Conservation (phyloP, 2,797 vertebrate species). For the Gymnoscopelus microlampas region DNA sequence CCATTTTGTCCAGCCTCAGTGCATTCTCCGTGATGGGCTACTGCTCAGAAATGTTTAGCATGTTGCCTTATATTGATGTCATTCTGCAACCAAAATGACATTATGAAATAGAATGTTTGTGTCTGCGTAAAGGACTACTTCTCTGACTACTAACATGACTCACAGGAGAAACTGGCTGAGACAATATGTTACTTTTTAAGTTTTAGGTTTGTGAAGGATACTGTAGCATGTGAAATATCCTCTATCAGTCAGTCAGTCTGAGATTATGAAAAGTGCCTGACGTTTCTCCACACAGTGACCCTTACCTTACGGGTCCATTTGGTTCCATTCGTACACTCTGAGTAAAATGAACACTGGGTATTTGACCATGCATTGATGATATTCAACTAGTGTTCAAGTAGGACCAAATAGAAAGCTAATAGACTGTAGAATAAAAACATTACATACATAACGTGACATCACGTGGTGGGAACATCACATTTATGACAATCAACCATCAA, state of each 20-base stretch:
- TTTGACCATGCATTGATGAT: background rate
- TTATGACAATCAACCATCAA: constrained; percentile 44
- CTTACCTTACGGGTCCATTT: no score
- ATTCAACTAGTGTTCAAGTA: background rate
- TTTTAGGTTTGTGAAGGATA: background rate
- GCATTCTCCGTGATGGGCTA: no score
- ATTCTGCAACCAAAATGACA: no score
- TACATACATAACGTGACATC: constrained; percentile 13
- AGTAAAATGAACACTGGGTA: no score
- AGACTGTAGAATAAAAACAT: background rate
- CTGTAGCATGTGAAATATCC: background rate
- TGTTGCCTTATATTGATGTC: no score
- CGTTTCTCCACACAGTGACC: background rate
- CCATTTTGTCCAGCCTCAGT: no score
- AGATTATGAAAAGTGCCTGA: constrained; percentile 3
- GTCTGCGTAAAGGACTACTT: no score
- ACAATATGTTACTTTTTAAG: background rate
- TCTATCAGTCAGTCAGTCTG: background rate
- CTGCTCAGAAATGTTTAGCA: no score
- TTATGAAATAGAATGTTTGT: no score
- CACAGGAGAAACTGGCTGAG: background rate
- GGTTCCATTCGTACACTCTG: background rate
- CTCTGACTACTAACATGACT: background rate
- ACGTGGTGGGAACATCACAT: constrained; percentile 30
- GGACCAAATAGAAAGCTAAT: constrained; percentile 33